Evolutionary conservation across 2,113 vertebrate genomes (phyloP), one percentile per base, ranked within the genome.

Genomic region (Gorsachius goisagi): DNA sequence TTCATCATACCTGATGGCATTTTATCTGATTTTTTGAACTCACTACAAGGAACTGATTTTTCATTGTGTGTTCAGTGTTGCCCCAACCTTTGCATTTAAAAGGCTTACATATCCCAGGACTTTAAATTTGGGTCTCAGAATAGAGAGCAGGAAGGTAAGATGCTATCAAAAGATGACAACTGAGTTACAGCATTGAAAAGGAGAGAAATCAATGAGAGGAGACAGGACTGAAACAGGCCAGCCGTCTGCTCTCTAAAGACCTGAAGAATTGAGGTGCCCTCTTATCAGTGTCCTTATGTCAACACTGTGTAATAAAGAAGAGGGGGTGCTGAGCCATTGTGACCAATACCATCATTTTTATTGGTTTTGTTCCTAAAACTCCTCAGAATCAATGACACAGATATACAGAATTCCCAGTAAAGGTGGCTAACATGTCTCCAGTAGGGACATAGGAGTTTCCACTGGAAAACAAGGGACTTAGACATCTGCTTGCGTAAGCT

Each of bases 251-350:
- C 49, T 68, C 56, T 45, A 5, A 95, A 75, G 62, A 76, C 58
- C 5, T 0, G 0, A 62, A 73, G 33, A 91, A 90, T 0, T 23
- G 35, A 78, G 35, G 56, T 69, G 23, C 53, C 32, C 21, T 87
- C 64, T 75, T 85, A 68, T 28, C 56, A 0, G 0, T 24, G 35
- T 39, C 71, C 60, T 58, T 41, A n/a, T 50, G 37, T 80, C 79
- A 93, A 78, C 59, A 77, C 5, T 5, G 22, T 35, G 19, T 49
- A 88, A 94, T n/a, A 93, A 93, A 93, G 90, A 79, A 10, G 18
- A 66, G 49, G 35, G 21, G 39, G 5, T 19, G n/a, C 26, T 32
- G 53, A 94, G 49, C 49, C 18, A 63, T 23, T 4, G 3, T 52
- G 45, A 75, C 53, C 32, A 59, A 68, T 47, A 66, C 21, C 76